A percentile compares a stretch with the other conserved stretches of the same genome.
These are phyloP conservation scores for Alectura lathami DNA, from an alignment of 2,113 vertebrate genomes.

Conservation along the genomic window DNA sequence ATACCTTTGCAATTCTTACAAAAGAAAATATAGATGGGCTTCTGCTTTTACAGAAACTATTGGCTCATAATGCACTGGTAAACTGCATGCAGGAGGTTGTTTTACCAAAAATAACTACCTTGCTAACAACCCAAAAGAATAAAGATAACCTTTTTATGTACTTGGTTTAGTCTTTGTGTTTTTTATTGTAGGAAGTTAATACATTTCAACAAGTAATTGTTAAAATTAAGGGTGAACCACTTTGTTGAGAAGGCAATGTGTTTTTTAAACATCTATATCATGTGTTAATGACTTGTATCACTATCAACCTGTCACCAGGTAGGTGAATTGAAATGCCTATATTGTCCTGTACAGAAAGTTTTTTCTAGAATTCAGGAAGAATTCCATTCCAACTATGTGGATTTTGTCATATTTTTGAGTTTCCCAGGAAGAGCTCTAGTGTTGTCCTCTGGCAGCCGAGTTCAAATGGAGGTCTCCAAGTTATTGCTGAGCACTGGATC, in stretches of 20 bases:
- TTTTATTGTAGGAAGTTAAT: slow-evolving; percentile 20
- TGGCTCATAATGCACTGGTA: slow-evolving; percentile 73
- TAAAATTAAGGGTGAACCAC: background rate
- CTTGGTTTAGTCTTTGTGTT: slow-evolving; percentile 64
- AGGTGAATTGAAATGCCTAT: background rate
- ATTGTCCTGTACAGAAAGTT: background rate
- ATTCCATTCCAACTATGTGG: background rate
- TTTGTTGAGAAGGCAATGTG: background rate
- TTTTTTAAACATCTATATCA: background rate
- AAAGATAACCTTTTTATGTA: slow-evolving; percentile 85
- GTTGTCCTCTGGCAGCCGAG: background rate
- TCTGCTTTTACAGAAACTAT: slow-evolving; percentile 79
- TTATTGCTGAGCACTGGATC: background rate
- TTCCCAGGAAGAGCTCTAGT: background rate
- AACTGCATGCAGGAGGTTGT: slow-evolving; percentile 87
- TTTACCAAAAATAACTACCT: slow-evolving; percentile 75
- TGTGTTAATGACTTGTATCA: background rate
- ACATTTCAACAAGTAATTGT: background rate
- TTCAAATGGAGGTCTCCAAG: background rate
- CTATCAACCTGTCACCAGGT: background rate
- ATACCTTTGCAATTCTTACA: slow-evolving; percentile 77
- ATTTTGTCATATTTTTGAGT: background rate
- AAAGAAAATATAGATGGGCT: slow-evolving; percentile 69
- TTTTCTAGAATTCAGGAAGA: background rate
- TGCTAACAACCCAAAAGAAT: slow-evolving; percentile 82